Evolutionary conservation across 2,113 vertebrate species (phyloP), one percentile per base, ranked within the genome.

Genomic region (Chaetura pelagica): DNA sequence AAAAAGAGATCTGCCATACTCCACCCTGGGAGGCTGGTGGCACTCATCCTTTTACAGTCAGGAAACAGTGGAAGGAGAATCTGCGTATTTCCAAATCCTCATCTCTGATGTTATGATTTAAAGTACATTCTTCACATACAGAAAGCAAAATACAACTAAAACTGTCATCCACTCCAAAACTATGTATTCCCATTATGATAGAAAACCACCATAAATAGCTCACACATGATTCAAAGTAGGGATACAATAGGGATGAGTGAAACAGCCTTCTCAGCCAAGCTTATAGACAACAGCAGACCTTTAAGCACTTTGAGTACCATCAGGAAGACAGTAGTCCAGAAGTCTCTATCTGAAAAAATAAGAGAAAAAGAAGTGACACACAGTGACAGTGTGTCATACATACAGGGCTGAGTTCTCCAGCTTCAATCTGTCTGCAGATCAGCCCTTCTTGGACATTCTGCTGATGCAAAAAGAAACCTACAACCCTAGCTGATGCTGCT

Each of bases 371-470:
- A 86, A 78, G 34, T n/a, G 34, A 57, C 34, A 54, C 46, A 51
- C 46, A 51, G 24, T 15, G 71, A 58, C 1, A 1, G 16, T 2
- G 8, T 12, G 13, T 27, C 29, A 52, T 4, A 49, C 2, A 0
- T 1, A 6, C 51, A 81, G 17, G 8, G 21, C n/a, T 64, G 13
- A 89, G n/a, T 49, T 20, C 7, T 75, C 4, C 67, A 67, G 24
- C 48, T 29, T 59, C 79, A 51, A 48, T 18, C 48, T 40, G 12
- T 27, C 44, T 67, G 34, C 1, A 0, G 26, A 55, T 61, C 66
- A 51, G 62, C 17, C 63, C 46, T 54, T 73, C 26, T 51, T 12
- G 6, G n/a, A 62, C 55, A 52, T 4, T 8, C 24, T 63, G 72
- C 32, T 34, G 30, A 49, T 16, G 16, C 13, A 55, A 35, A 64